Percentiles rank a stretch among this genome's conserved stretches.
These are phyloP conservation scores for Drosophila bipectinata DNA, from an alignment of 1,140 invertebrate genomes.

Conservation along the genomic window DNA sequence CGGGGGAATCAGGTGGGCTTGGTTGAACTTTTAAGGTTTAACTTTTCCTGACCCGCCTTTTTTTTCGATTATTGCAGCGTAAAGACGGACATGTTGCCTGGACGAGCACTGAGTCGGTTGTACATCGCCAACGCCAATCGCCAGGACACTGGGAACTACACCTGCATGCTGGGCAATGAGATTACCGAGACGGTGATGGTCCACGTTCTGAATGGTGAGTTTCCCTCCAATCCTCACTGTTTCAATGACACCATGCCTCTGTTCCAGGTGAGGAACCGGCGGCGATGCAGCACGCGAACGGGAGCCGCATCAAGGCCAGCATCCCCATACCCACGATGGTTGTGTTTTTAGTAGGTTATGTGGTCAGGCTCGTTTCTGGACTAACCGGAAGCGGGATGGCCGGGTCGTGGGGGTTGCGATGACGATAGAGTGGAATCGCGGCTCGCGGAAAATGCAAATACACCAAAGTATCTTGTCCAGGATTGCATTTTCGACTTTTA, in stretches of 20 bases:
- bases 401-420: slow-evolving; percentile 11
- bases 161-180: slow-evolving; percentile 91
- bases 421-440: slow-evolving; percentile 28
- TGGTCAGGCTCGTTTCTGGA: slow-evolving; percentile 6
- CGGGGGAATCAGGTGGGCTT: slow-evolving; percentile 90
- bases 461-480: slow-evolving; percentile 76
- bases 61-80: slow-evolving; percentile 85
- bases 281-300: slow-evolving; percentile 82
- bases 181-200: slow-evolving; percentile 91
- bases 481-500: slow-evolving; percentile 82
- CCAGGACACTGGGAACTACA: slow-evolving; percentile 94
- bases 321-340: slow-evolving; percentile 61
- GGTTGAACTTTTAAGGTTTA: no score
- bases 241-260: background rate
- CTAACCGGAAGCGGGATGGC: slow-evolving; percentile 1
- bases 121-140: slow-evolving; percentile 93
- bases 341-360: slow-evolving; percentile 75
- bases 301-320: slow-evolving; percentile 45
- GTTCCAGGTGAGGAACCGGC: slow-evolving; percentile 78
- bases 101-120: slow-evolving; percentile 90
- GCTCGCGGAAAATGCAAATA: slow-evolving; percentile 55
- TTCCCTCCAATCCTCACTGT: background rate
- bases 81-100: slow-evolving; percentile 91
- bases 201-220: slow-evolving; percentile 92
- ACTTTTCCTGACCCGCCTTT: no score